These are phyloP conservation scores for Pseudomyrmex pallidus DNA, from an alignment of 1,140 invertebrate genomes.

Conservation along the genomic window DNA sequence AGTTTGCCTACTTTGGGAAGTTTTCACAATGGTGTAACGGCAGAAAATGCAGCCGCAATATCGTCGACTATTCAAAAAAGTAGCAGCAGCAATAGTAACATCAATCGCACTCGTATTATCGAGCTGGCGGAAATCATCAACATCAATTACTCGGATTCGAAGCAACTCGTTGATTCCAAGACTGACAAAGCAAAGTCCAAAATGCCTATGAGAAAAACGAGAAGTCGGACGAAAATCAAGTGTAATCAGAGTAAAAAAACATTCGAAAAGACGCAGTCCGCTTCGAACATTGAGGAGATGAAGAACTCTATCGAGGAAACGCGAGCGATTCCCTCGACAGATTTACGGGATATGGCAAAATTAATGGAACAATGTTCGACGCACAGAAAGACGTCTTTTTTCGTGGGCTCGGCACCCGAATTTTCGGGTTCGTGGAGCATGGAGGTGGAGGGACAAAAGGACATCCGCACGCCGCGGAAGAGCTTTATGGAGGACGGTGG, in stretches of 20 bases:
- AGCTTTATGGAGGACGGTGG: slow-evolving; percentile 89
- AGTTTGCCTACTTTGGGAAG: slow-evolving; percentile 75
- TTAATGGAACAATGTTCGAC: slow-evolving; percentile 29
- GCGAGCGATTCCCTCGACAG: neutral
- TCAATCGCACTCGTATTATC: slow-evolving; percentile 42
- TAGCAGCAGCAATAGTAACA: slow-evolving; percentile 21
- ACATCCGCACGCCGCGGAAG: slow-evolving; percentile 86
- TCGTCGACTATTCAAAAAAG: slow-evolving; percentile 27
- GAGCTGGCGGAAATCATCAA: slow-evolving; percentile 78
- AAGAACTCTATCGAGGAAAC: slow-evolving; percentile 48
- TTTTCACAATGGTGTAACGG: slow-evolving; percentile 37
- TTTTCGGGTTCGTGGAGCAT: slow-evolving; percentile 75
- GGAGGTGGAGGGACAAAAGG: slow-evolving; percentile 85
- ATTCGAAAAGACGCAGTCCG: slow-evolving; percentile 60
- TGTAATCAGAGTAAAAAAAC: slow-evolving; percentile 39
- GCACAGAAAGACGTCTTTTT: slow-evolving; percentile 65
- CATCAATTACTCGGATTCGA: slow-evolving; percentile 75
- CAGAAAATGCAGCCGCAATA: slow-evolving; percentile 18
- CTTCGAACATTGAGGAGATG: slow-evolving; percentile 67
- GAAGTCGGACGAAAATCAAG: slow-evolving; percentile 53
- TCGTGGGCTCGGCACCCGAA: slow-evolving; percentile 78
- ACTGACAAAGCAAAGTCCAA: slow-evolving; percentile 40
- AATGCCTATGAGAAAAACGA: slow-evolving; percentile 54
- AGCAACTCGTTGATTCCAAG: slow-evolving; percentile 45
- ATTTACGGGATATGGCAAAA: neutral